These are phyloP conservation scores for Borostomias antarcticus DNA, from an alignment of 2,797 vertebrate genomes.

Conservation along the genomic window DNA sequence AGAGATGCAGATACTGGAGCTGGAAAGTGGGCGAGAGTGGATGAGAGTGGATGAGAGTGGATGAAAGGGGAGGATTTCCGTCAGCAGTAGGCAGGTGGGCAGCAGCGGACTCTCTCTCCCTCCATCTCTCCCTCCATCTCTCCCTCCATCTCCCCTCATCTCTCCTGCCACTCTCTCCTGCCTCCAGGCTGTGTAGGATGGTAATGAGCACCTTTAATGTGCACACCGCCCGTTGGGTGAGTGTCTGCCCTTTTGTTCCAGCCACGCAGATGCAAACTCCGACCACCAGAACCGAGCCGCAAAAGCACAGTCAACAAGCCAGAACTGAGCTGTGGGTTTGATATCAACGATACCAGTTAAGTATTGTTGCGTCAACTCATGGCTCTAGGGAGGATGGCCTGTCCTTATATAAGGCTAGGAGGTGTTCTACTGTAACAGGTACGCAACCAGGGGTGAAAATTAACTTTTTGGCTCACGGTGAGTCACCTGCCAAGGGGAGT, in stretches of 20 bases:
- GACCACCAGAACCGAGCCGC: too few species aligned
- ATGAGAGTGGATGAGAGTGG: neutral
- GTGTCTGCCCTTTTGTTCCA: constrained; percentile 54
- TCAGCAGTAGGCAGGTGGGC: constrained; percentile 63
- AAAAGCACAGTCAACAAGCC: constrained; percentile 9
- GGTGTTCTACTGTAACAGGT: too few species aligned
- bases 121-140: constrained; percentile 8
- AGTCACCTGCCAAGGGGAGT: too few species aligned
- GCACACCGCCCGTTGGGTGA: constrained; percentile 36
- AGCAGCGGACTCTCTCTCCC: constrained; percentile 33
- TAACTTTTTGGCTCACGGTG: too few species aligned
- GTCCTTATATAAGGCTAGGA: too few species aligned
- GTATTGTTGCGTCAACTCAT: too few species aligned
- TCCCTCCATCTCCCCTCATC: constrained; percentile 3
- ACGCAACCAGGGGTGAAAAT: too few species aligned
- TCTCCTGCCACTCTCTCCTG: neutral
- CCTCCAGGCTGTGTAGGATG: constrained; percentile 30
- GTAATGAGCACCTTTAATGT: constrained; percentile 39
- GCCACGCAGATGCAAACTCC: constrained; percentile 42
- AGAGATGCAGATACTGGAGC: constrained; percentile 25
- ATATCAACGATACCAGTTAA: too few species aligned
- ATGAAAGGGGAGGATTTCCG: constrained; percentile 26
- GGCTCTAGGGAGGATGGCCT: too few species aligned
- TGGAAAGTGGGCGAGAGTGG: constrained; percentile 9
- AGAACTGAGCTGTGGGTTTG: too few species aligned